Conservation (phyloP, 2,797 vertebrate genomes). For the Astyanax mexicanus region DNA sequence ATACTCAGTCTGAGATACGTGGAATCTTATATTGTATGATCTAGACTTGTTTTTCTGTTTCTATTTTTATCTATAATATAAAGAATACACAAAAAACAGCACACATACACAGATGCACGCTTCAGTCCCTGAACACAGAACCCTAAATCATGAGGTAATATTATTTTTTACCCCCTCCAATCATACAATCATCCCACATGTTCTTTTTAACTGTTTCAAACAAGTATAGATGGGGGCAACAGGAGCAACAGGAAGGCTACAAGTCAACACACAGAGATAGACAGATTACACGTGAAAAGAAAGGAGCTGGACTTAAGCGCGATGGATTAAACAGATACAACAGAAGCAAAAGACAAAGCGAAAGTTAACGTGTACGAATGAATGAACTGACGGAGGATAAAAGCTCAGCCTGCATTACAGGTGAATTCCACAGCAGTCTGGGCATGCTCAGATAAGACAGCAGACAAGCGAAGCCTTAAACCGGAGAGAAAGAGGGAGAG, state of each 20-base stretch:
- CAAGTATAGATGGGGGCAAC: conserved; percentile 14
- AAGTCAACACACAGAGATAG: conserved; percentile 42
- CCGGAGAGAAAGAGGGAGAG: conserved; percentile 45
- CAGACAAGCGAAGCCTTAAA: conserved; percentile 52
- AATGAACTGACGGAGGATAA: conserved; percentile 19
- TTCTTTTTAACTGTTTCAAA: conserved; percentile 28
- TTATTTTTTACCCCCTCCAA: conserved; percentile 20
- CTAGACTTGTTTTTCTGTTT: too few relatives aligned
- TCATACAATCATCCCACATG: not conserved
- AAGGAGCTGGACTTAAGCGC: not conserved
- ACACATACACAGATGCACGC: too few relatives aligned
- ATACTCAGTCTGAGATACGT: too few relatives aligned
- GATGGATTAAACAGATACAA: conserved; percentile 31
- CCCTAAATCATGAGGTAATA: conserved; percentile 48
- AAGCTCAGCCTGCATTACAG: conserved; percentile 11
- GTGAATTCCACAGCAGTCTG: conserved; percentile 73
- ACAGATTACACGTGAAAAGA: not conserved
- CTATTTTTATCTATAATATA: too few relatives aligned
- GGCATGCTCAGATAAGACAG: conserved; percentile 74
- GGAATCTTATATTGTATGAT: too few relatives aligned
- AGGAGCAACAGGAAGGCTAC: conserved; percentile 27
- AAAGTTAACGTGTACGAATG: conserved; percentile 34
- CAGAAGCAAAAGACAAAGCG: conserved; percentile 41
- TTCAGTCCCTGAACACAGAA: conserved; percentile 17
- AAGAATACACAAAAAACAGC: too few relatives aligned